A percentile compares a stretch with the other conserved stretches of the same genome.
These are phyloP conservation scores for Nestor notabilis DNA, from an alignment of 2,113 vertebrate genomes.

Conservation along the genomic window DNA sequence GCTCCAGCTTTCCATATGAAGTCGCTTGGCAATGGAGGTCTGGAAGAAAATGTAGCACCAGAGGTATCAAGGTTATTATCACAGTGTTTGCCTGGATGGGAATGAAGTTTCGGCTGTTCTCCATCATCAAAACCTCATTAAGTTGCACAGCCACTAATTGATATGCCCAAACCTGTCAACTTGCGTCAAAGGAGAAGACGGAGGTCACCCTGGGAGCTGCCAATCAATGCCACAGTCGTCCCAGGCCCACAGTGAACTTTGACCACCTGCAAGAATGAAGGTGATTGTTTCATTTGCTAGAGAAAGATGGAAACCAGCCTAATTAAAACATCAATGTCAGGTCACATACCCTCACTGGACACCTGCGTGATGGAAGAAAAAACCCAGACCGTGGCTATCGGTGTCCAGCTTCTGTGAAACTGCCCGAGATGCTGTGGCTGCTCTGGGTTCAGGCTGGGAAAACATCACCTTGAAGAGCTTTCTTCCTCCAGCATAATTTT, in stretches of 20 bases:
- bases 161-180: constrained; percentile 1
- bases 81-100: background rate
- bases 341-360: background rate
- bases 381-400: accelerated
- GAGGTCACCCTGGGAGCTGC: background rate
- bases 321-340: constrained; percentile 60
- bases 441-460: background rate
- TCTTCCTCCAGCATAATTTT: accelerated
- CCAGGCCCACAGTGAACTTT: constrained; percentile 15
- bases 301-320: constrained; percentile 4
- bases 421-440: accelerated
- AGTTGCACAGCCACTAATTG: constrained; percentile 18
- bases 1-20: accelerated
- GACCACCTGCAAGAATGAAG: constrained; percentile 46
- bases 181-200: background rate
- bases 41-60: background rate
- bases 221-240: background rate
- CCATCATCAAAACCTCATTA: constrained; percentile 70
- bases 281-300: constrained; percentile 4
- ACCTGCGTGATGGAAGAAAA: constrained; percentile 2
- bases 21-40: accelerated
- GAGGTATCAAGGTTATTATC: background rate
- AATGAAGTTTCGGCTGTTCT: background rate
- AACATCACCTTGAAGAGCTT: background rate
- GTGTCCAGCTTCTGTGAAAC: background rate